Evolutionary conservation across 64 coral and sea anemone species (phyloP).

Genomic region (Pocillopora verrucosa): DNA sequence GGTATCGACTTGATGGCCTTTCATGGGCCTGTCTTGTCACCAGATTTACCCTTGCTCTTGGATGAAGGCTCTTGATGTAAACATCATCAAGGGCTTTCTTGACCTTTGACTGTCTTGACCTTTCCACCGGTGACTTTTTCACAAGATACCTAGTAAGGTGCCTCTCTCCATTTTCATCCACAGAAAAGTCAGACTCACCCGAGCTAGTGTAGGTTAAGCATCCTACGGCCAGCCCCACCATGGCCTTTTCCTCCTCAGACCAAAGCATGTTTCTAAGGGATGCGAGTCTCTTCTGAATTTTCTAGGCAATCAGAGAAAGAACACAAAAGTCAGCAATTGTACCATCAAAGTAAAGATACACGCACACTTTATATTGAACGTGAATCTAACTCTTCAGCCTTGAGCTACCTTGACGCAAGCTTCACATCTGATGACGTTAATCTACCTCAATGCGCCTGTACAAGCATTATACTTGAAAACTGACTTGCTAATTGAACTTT

Average conservation of each 20-base stretch:
- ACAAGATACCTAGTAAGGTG: constrained; percentile 12
- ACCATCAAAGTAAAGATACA: too few relatives aligned
- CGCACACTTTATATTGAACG: too few relatives aligned
- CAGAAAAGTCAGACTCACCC: constrained; percentile 20
- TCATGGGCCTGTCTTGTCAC: constrained; percentile 3
- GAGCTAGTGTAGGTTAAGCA: background rate
- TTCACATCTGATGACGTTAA: too few relatives aligned
- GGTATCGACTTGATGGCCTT: background rate
- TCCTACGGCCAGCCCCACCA: background rate
- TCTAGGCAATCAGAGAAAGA: too few relatives aligned
- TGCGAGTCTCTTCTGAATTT: too few relatives aligned
- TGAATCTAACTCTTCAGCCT: too few relatives aligned
- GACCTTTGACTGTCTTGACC: background rate
- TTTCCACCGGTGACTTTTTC: constrained; percentile 39
- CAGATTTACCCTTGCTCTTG: background rate
- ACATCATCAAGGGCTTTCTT: constrained; percentile 28
- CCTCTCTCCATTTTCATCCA: constrained; percentile 4
- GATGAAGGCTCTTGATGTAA: background rate
- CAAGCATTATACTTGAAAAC: too few relatives aligned
- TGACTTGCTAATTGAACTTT: too few relatives aligned
- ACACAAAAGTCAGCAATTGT: too few relatives aligned
- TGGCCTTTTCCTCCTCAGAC: background rate
- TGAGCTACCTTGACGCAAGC: too few relatives aligned
- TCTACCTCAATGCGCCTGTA: too few relatives aligned
- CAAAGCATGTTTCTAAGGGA: background rate